Conservation (phyloP, 2,888 invertebrate genomes). For the Apoda limacodes region DNA sequence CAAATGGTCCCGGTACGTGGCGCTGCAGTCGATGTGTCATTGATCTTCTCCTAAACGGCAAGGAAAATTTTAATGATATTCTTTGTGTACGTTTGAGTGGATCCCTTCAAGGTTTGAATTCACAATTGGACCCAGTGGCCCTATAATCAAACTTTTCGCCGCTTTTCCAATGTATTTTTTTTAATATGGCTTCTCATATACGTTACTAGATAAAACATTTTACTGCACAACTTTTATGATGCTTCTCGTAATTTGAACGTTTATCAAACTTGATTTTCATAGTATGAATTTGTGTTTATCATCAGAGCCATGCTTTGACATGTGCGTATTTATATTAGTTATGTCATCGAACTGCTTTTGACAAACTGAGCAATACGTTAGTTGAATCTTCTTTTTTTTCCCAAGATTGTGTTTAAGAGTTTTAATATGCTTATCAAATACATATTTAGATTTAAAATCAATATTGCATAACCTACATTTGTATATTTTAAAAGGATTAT, state of each 20-base stretch:
- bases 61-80: too few relatives aligned
- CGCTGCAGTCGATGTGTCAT: too few relatives aligned
- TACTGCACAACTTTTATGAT: neutral
- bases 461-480: too few relatives aligned
- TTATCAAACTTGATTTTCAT: neutral
- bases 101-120: too few relatives aligned
- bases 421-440: too few relatives aligned
- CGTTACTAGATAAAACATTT: slow-evolving; percentile 1
- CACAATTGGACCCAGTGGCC: too few relatives aligned
- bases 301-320: neutral
- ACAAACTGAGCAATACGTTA: neutral
- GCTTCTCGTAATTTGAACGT: neutral
- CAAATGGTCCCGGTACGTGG: too few relatives aligned
- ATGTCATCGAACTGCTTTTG: neutral
- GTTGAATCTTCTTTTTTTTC: slow-evolving; percentile 4
- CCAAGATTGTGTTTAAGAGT: too few relatives aligned
- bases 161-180: slow-evolving; percentile 2
- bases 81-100: too few relatives aligned
- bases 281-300: neutral
- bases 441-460: too few relatives aligned
- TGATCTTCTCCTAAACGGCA: too few relatives aligned
- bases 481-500: too few relatives aligned
- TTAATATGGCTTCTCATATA: slow-evolving; percentile 5
- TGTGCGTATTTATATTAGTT: neutral
- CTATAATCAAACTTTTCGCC: slow-evolving; percentile 5